A percentile compares a stretch with the other conserved stretches of the same genome.
phyloP scores from a whole-genome alignment of 30 jellyfish, hydroid and myxozoan species.

The Chironex yamaguchii region DNA sequence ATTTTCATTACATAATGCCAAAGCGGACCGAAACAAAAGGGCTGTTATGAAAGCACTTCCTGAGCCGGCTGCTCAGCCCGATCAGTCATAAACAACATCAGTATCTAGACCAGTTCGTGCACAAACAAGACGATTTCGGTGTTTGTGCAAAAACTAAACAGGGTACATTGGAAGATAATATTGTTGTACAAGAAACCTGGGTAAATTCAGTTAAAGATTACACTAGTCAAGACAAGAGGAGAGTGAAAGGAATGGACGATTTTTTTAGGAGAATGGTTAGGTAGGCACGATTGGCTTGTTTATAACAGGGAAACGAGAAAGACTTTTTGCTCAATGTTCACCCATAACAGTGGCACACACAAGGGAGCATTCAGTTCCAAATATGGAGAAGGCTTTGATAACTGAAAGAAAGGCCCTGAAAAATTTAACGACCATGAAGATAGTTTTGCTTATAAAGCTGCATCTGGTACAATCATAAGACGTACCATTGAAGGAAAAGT shows the following conservation, averaged over 20 bases:
- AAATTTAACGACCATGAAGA: slow-evolving; percentile 19
- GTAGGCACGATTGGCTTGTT: slow-evolving; percentile 56
- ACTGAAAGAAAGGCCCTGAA: slow-evolving; percentile 59
- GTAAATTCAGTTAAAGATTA: slow-evolving; percentile 43
- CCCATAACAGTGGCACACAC: slow-evolving; percentile 42
- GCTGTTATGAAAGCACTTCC: slow-evolving; percentile 44
- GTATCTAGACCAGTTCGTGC: neutral
- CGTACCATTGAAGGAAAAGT: slow-evolving; percentile 28
- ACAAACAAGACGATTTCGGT: slow-evolving; percentile 1
- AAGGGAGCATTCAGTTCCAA: slow-evolving; percentile 24
- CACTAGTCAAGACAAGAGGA: slow-evolving; percentile 35
- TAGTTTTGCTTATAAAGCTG: slow-evolving; percentile 7
- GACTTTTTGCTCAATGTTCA: slow-evolving; percentile 56
- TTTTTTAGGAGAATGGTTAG: slow-evolving; percentile 43
- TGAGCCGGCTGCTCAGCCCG: slow-evolving; percentile 53
- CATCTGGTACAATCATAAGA: slow-evolving; percentile 14
- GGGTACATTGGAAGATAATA: slow-evolving; percentile 1
- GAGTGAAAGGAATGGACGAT: slow-evolving; percentile 28
- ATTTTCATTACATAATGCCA: slow-evolving; percentile 5
- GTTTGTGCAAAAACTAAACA: slow-evolving; percentile 14
- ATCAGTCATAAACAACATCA: slow-evolving; percentile 39
- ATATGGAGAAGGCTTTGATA: slow-evolving; percentile 56
- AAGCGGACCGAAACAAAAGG: slow-evolving; percentile 43
- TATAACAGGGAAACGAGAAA: slow-evolving; percentile 47
- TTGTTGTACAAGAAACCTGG: slow-evolving; percentile 42